phyloP scores from a whole-genome alignment of 1,140 invertebrate genomes.

The Lamellibrachia luymesi region DNA sequence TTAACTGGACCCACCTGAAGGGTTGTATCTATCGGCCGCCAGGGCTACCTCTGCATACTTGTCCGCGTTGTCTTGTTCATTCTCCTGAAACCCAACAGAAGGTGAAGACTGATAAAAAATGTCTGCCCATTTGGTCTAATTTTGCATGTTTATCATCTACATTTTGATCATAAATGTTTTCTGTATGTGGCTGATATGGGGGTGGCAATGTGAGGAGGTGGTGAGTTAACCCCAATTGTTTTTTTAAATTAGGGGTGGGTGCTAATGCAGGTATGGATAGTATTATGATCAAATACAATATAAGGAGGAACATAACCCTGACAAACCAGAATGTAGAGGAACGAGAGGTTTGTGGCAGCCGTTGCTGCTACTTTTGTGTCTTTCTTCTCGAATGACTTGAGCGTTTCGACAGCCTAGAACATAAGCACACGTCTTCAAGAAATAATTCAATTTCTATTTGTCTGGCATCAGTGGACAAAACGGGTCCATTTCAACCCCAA shows the following conservation, averaged over 20 bases:
- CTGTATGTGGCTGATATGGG: too few species aligned
- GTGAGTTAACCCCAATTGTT: too few species aligned
- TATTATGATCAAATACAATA: too few species aligned
- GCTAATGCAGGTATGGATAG: too few species aligned
- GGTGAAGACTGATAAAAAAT: background rate
- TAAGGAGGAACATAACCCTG: background rate
- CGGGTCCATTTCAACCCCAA: background rate
- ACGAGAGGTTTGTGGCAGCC: slow-evolving; percentile 87
- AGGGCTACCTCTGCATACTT: slow-evolving; percentile 73
- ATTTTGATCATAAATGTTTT: too few species aligned
- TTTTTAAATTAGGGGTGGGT: too few species aligned
- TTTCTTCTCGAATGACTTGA: slow-evolving; percentile 86
- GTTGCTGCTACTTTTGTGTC: slow-evolving; percentile 77
- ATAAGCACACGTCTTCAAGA: slow-evolving; percentile 1
- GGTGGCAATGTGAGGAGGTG: too few species aligned
- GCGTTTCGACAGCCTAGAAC: slow-evolving; percentile 71
- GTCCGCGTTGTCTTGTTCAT: slow-evolving; percentile 79
- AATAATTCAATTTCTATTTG: slow-evolving; percentile 12
- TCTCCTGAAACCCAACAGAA: slow-evolving; percentile 64
- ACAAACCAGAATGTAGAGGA: slow-evolving; percentile 81
- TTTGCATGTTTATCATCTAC: too few species aligned
- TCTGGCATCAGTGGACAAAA: too few species aligned
- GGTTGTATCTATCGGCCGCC: slow-evolving; percentile 76
- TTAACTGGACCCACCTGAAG: slow-evolving; percentile 57
- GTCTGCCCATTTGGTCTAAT: too few species aligned